Conservation (phyloP, 2,888 invertebrate genomes). For the Troglohyphantes excavatus region DNA sequence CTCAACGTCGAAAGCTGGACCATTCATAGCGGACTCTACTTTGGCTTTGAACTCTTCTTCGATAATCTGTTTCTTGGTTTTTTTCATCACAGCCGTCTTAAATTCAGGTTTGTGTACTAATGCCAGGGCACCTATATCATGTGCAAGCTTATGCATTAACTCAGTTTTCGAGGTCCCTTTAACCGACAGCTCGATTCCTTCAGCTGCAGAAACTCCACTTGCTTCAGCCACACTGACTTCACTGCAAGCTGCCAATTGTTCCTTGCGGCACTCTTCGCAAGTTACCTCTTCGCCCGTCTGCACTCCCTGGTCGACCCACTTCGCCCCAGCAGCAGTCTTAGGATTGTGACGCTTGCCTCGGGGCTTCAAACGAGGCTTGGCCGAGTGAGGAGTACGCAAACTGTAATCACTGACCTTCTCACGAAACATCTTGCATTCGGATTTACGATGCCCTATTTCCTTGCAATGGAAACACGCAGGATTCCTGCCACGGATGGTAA, state of each 20-base stretch:
- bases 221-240: neutral
- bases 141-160: too few species aligned
- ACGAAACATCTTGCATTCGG: constrained; percentile 23
- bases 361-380: neutral
- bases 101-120: too few species aligned
- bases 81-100: too few species aligned
- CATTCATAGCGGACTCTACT: too few species aligned
- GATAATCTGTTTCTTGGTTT: too few species aligned
- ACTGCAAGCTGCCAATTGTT: neutral
- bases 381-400: neutral
- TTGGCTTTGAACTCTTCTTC: too few species aligned
- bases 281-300: neutral
- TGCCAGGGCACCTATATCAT: too few species aligned
- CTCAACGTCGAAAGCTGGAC: too few species aligned
- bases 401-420: neutral
- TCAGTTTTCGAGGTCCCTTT: too few species aligned
- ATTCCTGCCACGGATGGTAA: constrained; percentile 31
- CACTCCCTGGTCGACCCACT: neutral
- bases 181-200: neutral
- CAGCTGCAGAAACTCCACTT: neutral
- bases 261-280: neutral
- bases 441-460: constrained; percentile 27
- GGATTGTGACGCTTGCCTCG: neutral
- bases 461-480: constrained; percentile 56
- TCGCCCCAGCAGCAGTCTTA: neutral